phyloP scores from a whole-genome alignment of 2,113 vertebrate species.

The Triplophysa tibetana region DNA sequence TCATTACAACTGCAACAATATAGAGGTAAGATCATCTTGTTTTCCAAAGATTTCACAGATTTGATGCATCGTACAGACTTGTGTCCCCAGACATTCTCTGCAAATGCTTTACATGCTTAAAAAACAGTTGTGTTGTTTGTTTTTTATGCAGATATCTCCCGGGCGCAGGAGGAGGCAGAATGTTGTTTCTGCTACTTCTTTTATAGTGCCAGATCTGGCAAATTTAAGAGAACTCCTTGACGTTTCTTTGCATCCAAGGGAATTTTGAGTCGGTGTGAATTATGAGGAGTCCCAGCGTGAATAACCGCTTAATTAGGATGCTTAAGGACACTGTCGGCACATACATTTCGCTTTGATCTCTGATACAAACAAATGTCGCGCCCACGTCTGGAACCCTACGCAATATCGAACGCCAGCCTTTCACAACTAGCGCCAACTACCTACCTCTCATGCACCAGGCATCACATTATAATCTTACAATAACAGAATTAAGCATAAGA shows the following conservation, averaged over 20 bases:
- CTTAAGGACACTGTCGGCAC: constrained; percentile 41
- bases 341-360: constrained; percentile 51
- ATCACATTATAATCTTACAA: constrained; percentile 34
- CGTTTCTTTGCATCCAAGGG: constrained; percentile 19
- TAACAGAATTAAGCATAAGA: constrained; percentile 25
- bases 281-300: constrained; percentile 16
- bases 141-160: constrained; percentile 12
- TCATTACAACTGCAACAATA: not conserved
- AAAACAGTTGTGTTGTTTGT: constrained; percentile 4
- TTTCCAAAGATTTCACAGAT: constrained; percentile 16
- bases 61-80: not conserved
- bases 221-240: constrained; percentile 13
- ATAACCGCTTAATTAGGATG: constrained; percentile 40
- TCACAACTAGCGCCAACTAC: constrained; percentile 13
- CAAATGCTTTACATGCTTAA: not conserved
- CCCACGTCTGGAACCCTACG: constrained; percentile 20
- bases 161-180: not conserved
- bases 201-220: constrained; percentile 26
- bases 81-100: not conserved
- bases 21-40: constrained; percentile 14
- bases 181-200: not conserved
- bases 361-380: constrained; percentile 38
- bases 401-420: not conserved
- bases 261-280: constrained; percentile 40
- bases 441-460: constrained; percentile 8